Base-by-base conservation (phyloP, 2,797 vertebrate genomes). In the Protosalanx chinensis region DNA sequence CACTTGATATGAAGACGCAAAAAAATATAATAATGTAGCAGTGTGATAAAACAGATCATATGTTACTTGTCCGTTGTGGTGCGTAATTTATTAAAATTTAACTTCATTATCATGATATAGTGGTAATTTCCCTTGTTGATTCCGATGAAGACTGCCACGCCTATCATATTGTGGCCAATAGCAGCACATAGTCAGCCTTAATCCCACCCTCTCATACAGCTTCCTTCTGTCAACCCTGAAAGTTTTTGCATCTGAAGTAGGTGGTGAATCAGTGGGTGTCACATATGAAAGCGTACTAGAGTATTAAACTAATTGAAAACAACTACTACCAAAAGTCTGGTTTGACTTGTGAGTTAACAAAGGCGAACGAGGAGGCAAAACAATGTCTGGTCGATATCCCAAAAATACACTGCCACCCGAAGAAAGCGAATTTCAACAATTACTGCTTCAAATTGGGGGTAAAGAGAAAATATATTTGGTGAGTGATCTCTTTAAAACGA, bases 401-500 rank as follows among this genome's bases (percentile, higher is more conserved):
- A 76, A 70, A 58, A 78, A 77, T 51, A 32, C 69, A 29, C 53
- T 80, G 27, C 20, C 74, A 23, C 77, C 80, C 0, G 86, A 84
- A 66, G 91, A 91, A 53, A 83, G 61, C 5, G 87, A 89, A 10
- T 94, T 94, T 67, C 84, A 82, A 70, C 82, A 74, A 62, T 27
- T 73, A 5, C n/a, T 94, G 3, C 62, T 72, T 49, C 68, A 81
- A 23, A 90, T 93, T 67, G 93, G 92, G 13, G 92, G 92, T 0
- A 90, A 79, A 72, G 89, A 92, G 71, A 86, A 73, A 77, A 87
- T 93, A 67, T 83, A 90, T 79, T 60, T 94, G 72, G 86, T 93
- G 20, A 81, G 90, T 37, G 89, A 91, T 18, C 74, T 18, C 3
- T 49, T 74, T 46, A 30, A 56, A 57, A 67, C 68, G 15, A 83